Base-by-base conservation (phyloP, 2,113 vertebrate genomes). In the Microcebus lehilahytsara region DNA sequence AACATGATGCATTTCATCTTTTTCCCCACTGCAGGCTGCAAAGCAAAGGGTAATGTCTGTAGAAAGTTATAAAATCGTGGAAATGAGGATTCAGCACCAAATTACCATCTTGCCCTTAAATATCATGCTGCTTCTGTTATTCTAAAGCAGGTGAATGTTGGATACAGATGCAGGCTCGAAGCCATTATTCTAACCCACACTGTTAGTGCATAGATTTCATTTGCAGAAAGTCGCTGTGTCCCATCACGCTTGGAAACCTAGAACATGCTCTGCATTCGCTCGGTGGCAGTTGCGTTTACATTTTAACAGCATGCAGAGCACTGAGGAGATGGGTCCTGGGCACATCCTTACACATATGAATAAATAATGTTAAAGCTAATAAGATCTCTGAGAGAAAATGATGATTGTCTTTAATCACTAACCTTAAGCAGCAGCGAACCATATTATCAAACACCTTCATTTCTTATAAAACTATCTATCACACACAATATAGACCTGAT, bases 391-490 rank as follows among this genome's bases (percentile, higher is more conserved):
- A 98, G 98, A 99, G 98, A 99, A 99, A 99, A 99, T 99, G 99
- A 99, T 99, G 99, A 99, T 99, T 99, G 99, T 99, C 99, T 99
- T 99, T 99, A 99, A 99, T 99, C 99, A 99, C 99, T 99, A 99
- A 99, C 99, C 99, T 99, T 99, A 99, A 99, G 99, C 99, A 98
- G 99, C 99, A 99, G 99, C 97, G 98, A 98, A 99, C 98, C 98
- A 97, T 99, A 99, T 99, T 99, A 99, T 99, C 99, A 99, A 99
- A 99, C 99, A 99, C 99, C 99, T 99, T 99, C 99, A 99, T 99
- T 99, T 99, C 99, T 99, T 99, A 99, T 99, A 99, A 99, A 99
- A 99, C 99, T 99, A 99, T 99, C 99, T 99, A 99, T 99, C 99
- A 99, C 98, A 98, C 99, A 99, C 99, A 99, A 99, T 99, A 98